These are phyloP conservation scores for Xenentodon cancila DNA, from an alignment of 2,797 vertebrate species.

Conservation along the genomic window DNA sequence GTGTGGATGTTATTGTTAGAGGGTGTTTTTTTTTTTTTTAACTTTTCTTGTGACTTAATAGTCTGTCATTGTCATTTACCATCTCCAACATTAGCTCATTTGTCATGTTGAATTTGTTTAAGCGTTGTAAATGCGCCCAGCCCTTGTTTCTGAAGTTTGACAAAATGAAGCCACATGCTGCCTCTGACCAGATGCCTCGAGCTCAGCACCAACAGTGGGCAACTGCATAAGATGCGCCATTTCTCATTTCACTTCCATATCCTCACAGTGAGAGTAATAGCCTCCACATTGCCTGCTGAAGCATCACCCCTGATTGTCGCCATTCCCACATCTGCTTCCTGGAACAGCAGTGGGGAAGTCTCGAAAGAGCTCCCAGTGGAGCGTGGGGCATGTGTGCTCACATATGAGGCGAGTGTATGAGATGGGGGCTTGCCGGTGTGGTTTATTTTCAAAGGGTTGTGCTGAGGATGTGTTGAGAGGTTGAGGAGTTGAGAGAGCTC, in stretches of 20 bases:
- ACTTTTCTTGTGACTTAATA: constrained; percentile 44
- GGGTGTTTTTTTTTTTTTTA: constrained; percentile 37
- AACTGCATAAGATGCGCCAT: constrained; percentile 38
- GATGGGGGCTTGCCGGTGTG: constrained; percentile 60
- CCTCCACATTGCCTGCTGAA: constrained; percentile 52
- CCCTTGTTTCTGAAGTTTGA: constrained; percentile 32
- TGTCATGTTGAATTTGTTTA: constrained; percentile 60
- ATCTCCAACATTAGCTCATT: constrained; percentile 60
- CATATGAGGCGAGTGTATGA: constrained; percentile 67
- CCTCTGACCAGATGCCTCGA: constrained; percentile 33
- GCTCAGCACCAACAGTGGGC: constrained; percentile 17
- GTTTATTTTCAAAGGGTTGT: constrained; percentile 79
- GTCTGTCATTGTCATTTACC: constrained; percentile 52
- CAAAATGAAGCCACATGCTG: constrained; percentile 56
- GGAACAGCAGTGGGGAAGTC: constrained; percentile 66
- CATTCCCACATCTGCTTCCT: constrained; percentile 80
- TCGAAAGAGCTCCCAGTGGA: constrained; percentile 67
- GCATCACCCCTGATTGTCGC: constrained; percentile 56
- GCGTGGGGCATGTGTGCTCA: constrained; percentile 67
- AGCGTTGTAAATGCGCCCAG: constrained; percentile 32
- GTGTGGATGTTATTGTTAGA: constrained; percentile 67
- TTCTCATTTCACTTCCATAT: constrained; percentile 45
- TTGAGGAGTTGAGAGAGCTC: constrained; percentile 77
- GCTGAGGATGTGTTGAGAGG: constrained; percentile 80
- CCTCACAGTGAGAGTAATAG: constrained; percentile 51